phyloP scores from a whole-genome alignment of 2,113 vertebrate species.

The Python bivittatus region DNA sequence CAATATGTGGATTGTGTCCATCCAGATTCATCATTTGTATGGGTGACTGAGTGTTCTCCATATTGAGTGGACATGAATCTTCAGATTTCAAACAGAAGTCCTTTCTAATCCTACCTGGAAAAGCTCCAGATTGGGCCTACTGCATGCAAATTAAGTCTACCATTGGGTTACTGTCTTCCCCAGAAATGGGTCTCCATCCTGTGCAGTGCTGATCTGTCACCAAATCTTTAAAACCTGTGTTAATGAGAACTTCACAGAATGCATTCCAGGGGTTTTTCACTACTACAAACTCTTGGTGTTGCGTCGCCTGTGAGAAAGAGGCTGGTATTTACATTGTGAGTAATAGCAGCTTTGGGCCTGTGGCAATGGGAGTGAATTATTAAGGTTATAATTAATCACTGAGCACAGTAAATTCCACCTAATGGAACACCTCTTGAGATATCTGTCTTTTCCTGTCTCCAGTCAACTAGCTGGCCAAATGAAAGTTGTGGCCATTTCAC shows the following conservation, averaged over 20 bases:
- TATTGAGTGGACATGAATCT: background rate
- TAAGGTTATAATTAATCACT: slow-evolving; percentile 24
- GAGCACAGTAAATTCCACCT: slow-evolving; percentile 3
- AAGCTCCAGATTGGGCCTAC: background rate
- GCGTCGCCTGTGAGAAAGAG: background rate
- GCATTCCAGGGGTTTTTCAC: background rate
- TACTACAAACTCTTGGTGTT: background rate
- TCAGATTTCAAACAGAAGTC: background rate
- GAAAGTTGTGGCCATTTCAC: slow-evolving; percentile 5
- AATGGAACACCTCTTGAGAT: slow-evolving; percentile 20
- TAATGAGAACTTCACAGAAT: background rate
- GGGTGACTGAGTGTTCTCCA: background rate
- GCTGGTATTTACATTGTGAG: slow-evolving; percentile 13
- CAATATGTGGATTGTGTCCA: background rate
- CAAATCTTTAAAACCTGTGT: background rate
- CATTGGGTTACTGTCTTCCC: background rate
- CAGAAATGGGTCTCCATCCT: background rate
- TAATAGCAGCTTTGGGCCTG: background rate
- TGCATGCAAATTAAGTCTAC: background rate
- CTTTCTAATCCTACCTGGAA: background rate
- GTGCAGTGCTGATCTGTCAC: background rate
- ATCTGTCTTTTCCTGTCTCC: slow-evolving; percentile 2
- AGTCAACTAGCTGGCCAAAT: slow-evolving; percentile 5
- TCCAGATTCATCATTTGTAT: background rate
- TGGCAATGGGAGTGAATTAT: slow-evolving; percentile 11